phyloP scores from a whole-genome alignment of 1,140 invertebrate species.

The Drosophila prosaltans region DNA sequence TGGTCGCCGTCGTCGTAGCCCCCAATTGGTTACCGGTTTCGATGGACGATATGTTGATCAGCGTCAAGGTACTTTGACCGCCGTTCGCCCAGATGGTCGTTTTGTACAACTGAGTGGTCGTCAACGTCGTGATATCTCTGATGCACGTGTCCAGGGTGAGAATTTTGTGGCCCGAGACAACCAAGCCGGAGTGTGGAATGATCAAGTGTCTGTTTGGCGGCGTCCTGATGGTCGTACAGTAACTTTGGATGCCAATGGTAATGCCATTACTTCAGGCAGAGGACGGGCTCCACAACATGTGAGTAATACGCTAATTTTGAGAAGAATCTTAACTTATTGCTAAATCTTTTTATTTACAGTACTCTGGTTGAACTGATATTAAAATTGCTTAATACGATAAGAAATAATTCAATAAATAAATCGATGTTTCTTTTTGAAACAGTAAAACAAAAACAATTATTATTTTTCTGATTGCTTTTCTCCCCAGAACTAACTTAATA shows the following conservation, averaged over 20 bases:
- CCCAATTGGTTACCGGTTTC: background rate
- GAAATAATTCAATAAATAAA: background rate
- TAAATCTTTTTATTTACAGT: background rate
- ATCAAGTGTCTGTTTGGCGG: slow-evolving; percentile 39
- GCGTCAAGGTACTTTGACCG: background rate
- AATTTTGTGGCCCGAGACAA: slow-evolving; percentile 47
- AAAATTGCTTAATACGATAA: background rate
- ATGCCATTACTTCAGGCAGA: slow-evolving; percentile 37
- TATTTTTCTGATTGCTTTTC: too few relatives aligned
- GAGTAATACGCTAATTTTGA: slow-evolving; percentile 12
- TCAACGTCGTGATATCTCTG: background rate
- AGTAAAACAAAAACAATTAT: too few relatives aligned
- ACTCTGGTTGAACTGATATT: background rate
- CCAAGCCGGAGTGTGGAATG: slow-evolving; percentile 44
- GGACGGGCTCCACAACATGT: slow-evolving; percentile 41
- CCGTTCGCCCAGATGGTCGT: slow-evolving; percentile 26
- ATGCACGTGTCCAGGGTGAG: slow-evolving; percentile 32
- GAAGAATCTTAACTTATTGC: background rate
- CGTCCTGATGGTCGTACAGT: slow-evolving; percentile 51
- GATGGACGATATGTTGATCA: slow-evolving; percentile 11
- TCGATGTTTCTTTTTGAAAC: background rate
- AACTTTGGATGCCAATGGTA: slow-evolving; percentile 23
- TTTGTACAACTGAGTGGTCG: background rate
- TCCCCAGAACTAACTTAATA: too few relatives aligned
- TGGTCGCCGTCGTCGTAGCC: background rate